Evolutionary conservation across 2,888 invertebrate species (phyloP), one percentile per base, ranked within the genome.

Genomic region (Protophormia terraenovae): DNA sequence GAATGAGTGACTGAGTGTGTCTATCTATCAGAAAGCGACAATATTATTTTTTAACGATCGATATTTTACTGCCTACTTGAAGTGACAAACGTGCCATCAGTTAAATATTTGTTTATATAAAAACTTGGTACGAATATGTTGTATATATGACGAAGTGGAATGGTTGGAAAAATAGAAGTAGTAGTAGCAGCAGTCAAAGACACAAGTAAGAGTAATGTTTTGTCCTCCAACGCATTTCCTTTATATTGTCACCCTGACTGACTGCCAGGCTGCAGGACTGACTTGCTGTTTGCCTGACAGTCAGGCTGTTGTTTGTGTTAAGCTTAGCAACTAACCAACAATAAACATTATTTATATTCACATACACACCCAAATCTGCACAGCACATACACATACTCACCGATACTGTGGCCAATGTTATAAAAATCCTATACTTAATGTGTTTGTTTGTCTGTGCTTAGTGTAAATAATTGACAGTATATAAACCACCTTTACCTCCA

Each of bases 161-260:
- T 53, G 19, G 24, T 50, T 29, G 10, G 50, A 62, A 58, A 53
- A 53, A 10, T 55, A 29, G 29, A 16, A n/a, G 45, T 41, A 32
- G 47, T 45, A 32, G 66, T 55, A 41, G 38, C 41, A 73, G 81
- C 82, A 85, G 85, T 82, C 85, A 82, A 85, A 85, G n/a, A n/a
- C n/a, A n/a, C n/a, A n/a, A n/a, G 85, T 78, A 85, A 85, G 78
- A 85, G 85, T 86, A 89, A 89, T 88, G 88, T 86, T 79, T 71
- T 89, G 88, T 90, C 88, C 90, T 90, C 89, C 90, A 89, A 89
- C 89, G 90, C 90, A 89, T 88, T 88, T 84, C 81, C 82, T 88
- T 76, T 77, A 29, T 27, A 66, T 41, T 79, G 78, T 73, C 77
- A 76, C 82, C 55, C 67, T 62, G 76, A 47, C 62, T 53, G 75